Conservation (phyloP, 2,888 invertebrate genomes). For the Orthosia gracilis region DNA sequence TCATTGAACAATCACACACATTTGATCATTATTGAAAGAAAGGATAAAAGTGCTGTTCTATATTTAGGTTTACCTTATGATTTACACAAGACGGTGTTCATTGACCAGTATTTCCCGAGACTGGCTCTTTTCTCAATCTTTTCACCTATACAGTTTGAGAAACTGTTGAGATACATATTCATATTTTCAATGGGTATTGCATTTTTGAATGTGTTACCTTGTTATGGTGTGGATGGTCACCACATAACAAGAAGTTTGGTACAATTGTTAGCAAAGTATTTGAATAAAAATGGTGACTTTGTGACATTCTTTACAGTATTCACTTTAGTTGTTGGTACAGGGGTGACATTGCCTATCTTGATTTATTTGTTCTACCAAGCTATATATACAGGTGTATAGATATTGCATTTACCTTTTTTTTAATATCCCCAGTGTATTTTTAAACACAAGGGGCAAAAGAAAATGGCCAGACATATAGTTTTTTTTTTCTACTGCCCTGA, state of each 20-base stretch:
- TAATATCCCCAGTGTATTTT: conserved; percentile 34
- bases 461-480: neutral
- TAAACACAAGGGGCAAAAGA: conserved; percentile 1
- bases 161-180: conserved; percentile 95
- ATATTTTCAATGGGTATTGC: conserved; percentile 97
- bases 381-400: conserved; percentile 74
- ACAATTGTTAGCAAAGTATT: conserved; percentile 91
- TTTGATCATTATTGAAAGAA: conserved; percentile 91
- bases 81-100: conserved; percentile 93
- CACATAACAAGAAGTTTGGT: conserved; percentile 95
- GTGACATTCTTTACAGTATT: conserved; percentile 91
- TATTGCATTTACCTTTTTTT: neutral
- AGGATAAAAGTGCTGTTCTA: conserved; percentile 92
- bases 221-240: conserved; percentile 98
- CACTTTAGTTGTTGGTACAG: conserved; percentile 94
- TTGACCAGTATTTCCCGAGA: conserved; percentile 95
- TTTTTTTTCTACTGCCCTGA: neutral
- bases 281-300: conserved; percentile 92
- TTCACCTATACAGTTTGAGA: conserved; percentile 93
- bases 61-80: conserved; percentile 96
- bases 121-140: conserved; percentile 91
- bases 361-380: conserved; percentile 87
- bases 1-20: conserved; percentile 95
- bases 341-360: conserved; percentile 93
- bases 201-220: conserved; percentile 97